These are phyloP conservation scores for Homarus americanus DNA, from an alignment of 1,140 invertebrate species.

Conservation along the genomic window DNA sequence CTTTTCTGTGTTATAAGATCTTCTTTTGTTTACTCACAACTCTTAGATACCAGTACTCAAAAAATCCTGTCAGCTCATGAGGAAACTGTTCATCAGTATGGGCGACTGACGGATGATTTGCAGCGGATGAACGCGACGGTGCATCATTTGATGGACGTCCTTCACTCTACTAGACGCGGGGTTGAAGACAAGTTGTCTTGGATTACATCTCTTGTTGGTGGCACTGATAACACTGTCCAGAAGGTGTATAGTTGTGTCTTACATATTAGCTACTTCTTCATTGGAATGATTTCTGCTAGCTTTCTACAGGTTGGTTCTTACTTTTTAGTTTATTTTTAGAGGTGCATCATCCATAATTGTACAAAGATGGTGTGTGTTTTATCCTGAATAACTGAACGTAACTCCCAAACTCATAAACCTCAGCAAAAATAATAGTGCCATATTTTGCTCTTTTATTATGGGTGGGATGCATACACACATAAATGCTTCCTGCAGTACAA, in stretches of 20 bases:
- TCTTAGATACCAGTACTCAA: constrained; percentile 80
- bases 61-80: constrained; percentile 81
- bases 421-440: no score
- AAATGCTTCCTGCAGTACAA: no score
- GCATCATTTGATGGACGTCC: constrained; percentile 80
- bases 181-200: constrained; percentile 81
- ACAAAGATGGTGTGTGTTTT: no score
- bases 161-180: constrained; percentile 79
- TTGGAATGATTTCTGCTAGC: constrained; percentile 72
- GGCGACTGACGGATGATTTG: constrained; percentile 81
- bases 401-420: no score
- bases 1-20: no score
- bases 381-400: no score
- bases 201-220: constrained; percentile 81
- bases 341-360: no score
- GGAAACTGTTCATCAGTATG: constrained; percentile 80
- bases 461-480: no score
- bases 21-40: constrained; percentile 10
- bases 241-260: constrained; percentile 76
- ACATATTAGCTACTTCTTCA: constrained; percentile 77
- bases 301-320: constrained; percentile 52
- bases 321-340: no score
- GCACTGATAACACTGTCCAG: constrained; percentile 78
- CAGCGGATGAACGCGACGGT: constrained; percentile 83
- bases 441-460: no score